Base-by-base conservation (phyloP, 2,888 invertebrate genomes). In the Craniophora ligustri region DNA sequence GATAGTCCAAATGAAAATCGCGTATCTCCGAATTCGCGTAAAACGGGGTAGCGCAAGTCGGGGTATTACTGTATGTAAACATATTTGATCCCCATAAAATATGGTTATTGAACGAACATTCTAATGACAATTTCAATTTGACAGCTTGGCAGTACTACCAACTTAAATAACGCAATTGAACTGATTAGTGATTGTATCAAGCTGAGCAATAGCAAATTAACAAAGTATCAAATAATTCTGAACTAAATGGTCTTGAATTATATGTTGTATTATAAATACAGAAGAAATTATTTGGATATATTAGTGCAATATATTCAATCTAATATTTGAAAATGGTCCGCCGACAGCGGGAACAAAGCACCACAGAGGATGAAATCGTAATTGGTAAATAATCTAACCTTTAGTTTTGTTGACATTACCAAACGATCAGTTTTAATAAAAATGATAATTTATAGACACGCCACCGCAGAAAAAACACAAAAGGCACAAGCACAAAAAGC, bases 401-500 rank as follows among this genome's bases (percentile, higher is more conserved):
- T 57, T 48, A n/a, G 47, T 64, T 46, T 50, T 50, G 34, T 55
- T 62, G 50, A 38, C 32, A 46, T 35, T 40, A 53, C 41, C 39
- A 54, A 23, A 44, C 34, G 13, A 35, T 51, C 19, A 51, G 19
- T 58, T 51, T 36, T 53, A 49, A 57, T 54, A 32, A 46, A 57
- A 71, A 69, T 69, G 56, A 34, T 59, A 46, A 54, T 50, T 73
- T 68, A 53, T 81, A 93, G 93, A 93, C 76, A 83, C 87, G 41
- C 85, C 93, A 2, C 90, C 94, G 10, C 91, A 91, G 62, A 95
- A 95, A 76, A 94, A 94, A 61, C 95, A 95, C 73, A 95, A 95
- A 77, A 95, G 94, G 57, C 95, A 95, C 69, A 95, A 95, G 73
- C 95, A 95, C 69, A 95, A 95, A 79, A 93, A 91, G 47, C 92